Evolutionary conservation across 37 sponge, comb jelly and placozoan genomes (phyloP).

Genomic region (Lycopodina hypogea): DNA sequence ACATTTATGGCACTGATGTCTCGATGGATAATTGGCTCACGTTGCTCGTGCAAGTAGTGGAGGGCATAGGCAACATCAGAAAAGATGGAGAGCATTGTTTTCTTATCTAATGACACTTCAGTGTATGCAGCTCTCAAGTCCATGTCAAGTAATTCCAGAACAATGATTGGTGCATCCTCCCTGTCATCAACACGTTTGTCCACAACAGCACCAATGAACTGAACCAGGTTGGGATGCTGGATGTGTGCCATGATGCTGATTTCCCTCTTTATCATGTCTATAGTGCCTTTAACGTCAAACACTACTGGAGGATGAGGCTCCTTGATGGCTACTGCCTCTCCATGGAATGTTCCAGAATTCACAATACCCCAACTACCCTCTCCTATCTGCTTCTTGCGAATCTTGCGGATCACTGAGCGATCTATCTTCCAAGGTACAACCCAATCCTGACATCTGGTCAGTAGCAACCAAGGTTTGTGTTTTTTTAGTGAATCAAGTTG

Average conservation of each 20-base stretch:
- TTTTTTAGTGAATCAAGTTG: too few relatives aligned
- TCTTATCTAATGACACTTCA: not conserved
- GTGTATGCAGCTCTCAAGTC: conserved; percentile 48
- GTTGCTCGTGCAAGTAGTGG: conserved; percentile 69
- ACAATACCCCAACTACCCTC: conserved; percentile 32
- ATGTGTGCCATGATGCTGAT: conserved; percentile 52
- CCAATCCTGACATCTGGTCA: too few relatives aligned
- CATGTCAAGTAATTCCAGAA: conserved; percentile 72
- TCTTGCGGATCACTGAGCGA: too few relatives aligned
- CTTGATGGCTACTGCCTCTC: conserved; percentile 41
- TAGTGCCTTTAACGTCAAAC: not conserved
- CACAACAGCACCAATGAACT: conserved; percentile 66
- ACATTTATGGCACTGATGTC: conserved; percentile 85
- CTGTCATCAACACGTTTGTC: conserved; percentile 10
- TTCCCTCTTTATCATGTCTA: conserved; percentile 45
- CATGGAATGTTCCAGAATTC: conserved; percentile 3
- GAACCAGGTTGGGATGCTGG: conserved; percentile 73
- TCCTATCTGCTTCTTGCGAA: conserved; percentile 7
- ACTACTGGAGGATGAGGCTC: not conserved
- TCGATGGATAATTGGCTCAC: conserved; percentile 75
- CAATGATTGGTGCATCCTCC: conserved; percentile 31
- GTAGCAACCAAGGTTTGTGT: too few relatives aligned
- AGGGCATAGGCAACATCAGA: conserved; percentile 71
- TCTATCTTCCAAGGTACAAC: too few relatives aligned
- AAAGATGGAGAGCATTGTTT: conserved; percentile 10